Percentiles rank a stretch among this genome's conserved stretches.
phyloP scores from a whole-genome alignment of 1,140 invertebrate genomes.

The Drosophila lowei region DNA sequence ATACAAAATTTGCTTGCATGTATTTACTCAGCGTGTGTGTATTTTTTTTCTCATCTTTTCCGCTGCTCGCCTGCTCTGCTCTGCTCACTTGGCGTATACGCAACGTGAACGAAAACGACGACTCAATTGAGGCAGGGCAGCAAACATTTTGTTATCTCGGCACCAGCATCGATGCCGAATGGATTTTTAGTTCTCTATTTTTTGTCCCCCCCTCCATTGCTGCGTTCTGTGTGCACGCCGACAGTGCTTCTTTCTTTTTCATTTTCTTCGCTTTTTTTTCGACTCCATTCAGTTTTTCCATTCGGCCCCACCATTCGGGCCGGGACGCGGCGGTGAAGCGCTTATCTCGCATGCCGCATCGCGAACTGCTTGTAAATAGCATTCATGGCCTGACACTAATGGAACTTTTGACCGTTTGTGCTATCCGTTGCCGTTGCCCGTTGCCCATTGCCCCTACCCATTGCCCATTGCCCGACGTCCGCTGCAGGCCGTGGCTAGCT shows the following conservation, averaged over 20 bases:
- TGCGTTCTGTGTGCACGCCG: conserved; percentile 39
- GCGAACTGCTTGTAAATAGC: conserved; percentile 72
- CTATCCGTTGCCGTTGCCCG: conserved; percentile 25
- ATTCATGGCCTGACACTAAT: conserved; percentile 73
- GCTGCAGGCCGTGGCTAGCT: conserved; percentile 39
- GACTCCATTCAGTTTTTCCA: conserved; percentile 55
- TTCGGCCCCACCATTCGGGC: conserved; percentile 26
- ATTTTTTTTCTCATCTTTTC: conserved; percentile 24
- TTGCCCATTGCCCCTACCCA: conserved; percentile 32
- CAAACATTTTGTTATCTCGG: conserved; percentile 72
- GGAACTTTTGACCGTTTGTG: conserved; percentile 71
- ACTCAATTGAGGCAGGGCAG: conserved; percentile 64
- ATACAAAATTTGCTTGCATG: conserved; percentile 28
- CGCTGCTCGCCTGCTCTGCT: conserved; percentile 7
- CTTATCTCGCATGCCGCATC: conserved; percentile 66
- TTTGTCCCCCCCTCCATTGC: conserved; percentile 10
- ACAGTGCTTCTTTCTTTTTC: conserved; percentile 23
- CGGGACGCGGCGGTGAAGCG: conserved; percentile 22
- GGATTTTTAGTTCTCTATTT: conserved; percentile 60
- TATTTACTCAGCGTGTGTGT: conserved; percentile 53
- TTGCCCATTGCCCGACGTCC: conserved; percentile 28
- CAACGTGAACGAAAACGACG: conserved; percentile 37
- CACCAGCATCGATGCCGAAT: conserved; percentile 65
- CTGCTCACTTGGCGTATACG: conserved; percentile 64
- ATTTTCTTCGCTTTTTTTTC: conserved; percentile 35